Evolutionary conservation across 2,888 invertebrate species (phyloP), one percentile per base, ranked within the genome.

Genomic region (Caenorhabditis sulstoni): DNA sequence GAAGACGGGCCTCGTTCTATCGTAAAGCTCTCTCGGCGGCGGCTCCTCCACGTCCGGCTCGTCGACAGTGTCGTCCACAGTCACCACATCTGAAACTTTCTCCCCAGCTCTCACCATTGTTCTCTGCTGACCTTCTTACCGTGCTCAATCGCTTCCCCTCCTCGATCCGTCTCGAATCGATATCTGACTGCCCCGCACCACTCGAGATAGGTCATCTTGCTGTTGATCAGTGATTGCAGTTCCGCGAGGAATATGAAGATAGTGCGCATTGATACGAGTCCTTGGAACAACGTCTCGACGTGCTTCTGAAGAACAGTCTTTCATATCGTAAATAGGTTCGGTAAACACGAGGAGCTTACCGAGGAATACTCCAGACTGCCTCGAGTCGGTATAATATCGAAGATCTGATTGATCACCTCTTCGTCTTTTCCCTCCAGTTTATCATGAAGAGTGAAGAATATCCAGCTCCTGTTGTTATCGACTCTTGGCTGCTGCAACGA

Each of bases 101-200:
- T 1, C 52, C 9, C 29, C 7, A 9, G 12, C 16, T 3, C 44
- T n/a, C 11, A 3, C 44, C 12, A 44, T 11, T 8, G 4, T 41
- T 11, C 41, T 14, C 41, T 41, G 41, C 5, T 41, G 0, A 0
- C 18, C 35, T 35, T 3, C 53, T 41, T n/a, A 66, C 55, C 47
- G 4, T 45, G 16, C 20, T 3, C 47, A 50, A 11, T 39, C 14
- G 49, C 20, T 49, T 64, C 64, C 7, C 58, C 37, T 16, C 50
- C 57, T 2, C 14, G 7, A 58, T 73, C 73, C 3, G 20, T 35
- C 7, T 18, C 29, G 3, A 18, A 50, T 20, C 73, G 49, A 49
- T 73, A 73, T 12, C 35, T 29, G 9, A 73, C 64, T 5, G 57
- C 1, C 1, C 64, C 73, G 45, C 73, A 73, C 73, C 73, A 73